These are phyloP conservation scores for Leptobrachium ailaonicum DNA, from an alignment of 2,113 vertebrate species.

Conservation along the genomic window DNA sequence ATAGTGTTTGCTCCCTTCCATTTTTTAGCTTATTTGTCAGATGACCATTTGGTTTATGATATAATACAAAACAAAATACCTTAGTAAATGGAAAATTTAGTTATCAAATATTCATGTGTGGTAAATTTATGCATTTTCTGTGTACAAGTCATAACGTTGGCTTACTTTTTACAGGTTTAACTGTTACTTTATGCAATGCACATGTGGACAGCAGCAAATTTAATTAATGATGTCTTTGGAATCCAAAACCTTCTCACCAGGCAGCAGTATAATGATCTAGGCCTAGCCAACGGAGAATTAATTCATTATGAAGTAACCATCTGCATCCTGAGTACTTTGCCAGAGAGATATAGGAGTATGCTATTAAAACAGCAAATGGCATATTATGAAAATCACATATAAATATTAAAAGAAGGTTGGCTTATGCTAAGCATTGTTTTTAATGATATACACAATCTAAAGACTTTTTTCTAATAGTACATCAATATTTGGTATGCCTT, in stretches of 20 bases:
- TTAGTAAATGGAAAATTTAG: no score
- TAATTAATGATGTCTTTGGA: conserved; percentile 8
- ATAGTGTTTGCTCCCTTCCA: no score
- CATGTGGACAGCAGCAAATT: neutral
- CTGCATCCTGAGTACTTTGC: neutral
- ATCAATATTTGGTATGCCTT: no score
- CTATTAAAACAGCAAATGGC: neutral
- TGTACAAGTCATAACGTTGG: neutral
- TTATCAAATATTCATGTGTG: no score
- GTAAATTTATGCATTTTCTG: no score
- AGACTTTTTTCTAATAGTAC: no score
- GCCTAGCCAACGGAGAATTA: neutral
- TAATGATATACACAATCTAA: no score
- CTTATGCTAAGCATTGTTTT: neutral
- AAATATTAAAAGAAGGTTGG: neutral
- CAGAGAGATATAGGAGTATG: neutral
- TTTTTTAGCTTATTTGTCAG: no score
- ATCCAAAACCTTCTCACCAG: neutral
- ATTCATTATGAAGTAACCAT: neutral
- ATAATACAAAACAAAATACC: no score
- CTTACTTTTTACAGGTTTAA: neutral
- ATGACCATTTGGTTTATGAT: no score
- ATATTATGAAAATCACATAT: neutral
- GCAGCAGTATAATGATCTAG: conserved; percentile 14
- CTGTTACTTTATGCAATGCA: neutral